These are phyloP conservation scores for Teleopsis dalmanni DNA, from an alignment of 1,140 invertebrate genomes.

Conservation along the genomic window DNA sequence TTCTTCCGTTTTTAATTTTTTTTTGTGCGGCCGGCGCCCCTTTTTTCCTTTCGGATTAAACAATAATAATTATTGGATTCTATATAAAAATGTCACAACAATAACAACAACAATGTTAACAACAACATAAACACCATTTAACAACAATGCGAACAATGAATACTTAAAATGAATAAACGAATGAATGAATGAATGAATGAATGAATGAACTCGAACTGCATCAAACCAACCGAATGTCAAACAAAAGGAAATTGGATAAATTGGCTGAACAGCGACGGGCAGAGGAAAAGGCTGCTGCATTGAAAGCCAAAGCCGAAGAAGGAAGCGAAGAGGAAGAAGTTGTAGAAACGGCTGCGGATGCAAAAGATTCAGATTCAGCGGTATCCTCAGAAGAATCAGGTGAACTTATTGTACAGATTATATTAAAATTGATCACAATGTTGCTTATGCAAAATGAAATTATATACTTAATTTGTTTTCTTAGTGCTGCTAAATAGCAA, in stretches of 20 bases:
- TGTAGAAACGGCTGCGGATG: background rate
- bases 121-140: too few relatives aligned
- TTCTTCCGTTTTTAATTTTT: background rate
- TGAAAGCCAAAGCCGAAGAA: slow-evolving; percentile 18
- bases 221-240: slow-evolving; percentile 7
- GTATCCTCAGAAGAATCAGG: slow-evolving; percentile 27
- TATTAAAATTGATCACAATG: background rate
- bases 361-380: slow-evolving; percentile 9
- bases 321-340: slow-evolving; percentile 12
- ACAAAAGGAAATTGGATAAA: slow-evolving; percentile 12
- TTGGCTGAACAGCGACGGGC: background rate
- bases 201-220: background rate
- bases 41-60: slow-evolving; percentile 1
- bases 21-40: background rate
- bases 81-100: too few relatives aligned
- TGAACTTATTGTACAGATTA: slow-evolving; percentile 14
- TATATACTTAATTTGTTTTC: too few relatives aligned
- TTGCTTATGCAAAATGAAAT: background rate
- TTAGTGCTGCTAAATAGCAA: too few relatives aligned
- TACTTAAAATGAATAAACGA: background rate
- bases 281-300: slow-evolving; percentile 3
- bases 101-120: too few relatives aligned
- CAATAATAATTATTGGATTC: slow-evolving; percentile 9
- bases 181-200: slow-evolving; percentile 2
- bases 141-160: too few relatives aligned